Base-by-base conservation (phyloP, 2,113 vertebrate genomes). In the Hippocampus guttulatus region DNA sequence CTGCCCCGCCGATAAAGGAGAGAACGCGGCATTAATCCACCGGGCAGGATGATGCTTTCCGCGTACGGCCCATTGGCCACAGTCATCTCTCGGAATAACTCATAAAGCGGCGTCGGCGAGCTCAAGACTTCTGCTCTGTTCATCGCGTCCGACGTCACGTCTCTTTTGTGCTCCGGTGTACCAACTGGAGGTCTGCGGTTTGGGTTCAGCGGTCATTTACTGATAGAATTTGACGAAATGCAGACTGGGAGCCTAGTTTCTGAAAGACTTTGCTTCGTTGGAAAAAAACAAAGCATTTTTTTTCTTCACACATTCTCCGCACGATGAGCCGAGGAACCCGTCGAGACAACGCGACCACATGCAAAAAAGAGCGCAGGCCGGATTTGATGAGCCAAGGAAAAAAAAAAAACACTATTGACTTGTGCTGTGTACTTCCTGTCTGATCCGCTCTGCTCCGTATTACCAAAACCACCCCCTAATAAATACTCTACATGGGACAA, bases 241-340 rank as follows among this genome's bases (percentile, higher is more conserved):
- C 23, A 25, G n/a, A 9, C 4, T 49, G 57, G 5, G 25, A 71
- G 21, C 18, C 5, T 74, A 58, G 58, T 69, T 30, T 61, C 18
- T 74, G 38, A 82, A 74, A 68, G 41, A 10, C 2, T 40, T 47
- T 6, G 30, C 15, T 69, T 27, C 25, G 25, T 71, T 78, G 71
- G 69, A 72, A 80, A 75, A 75, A 60, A 65, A 30, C 51, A 45
- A 79, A 12, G 68, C 60, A 62, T 27, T 27, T 63, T 74, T 78
- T 66, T 75, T 71, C 57, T 69, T 85, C 75, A 76, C 68, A 79
- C 75, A 77, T 77, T 73, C 69, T 57, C 75, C 43, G 69, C 11
- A 67, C 68, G 66, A 81, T 71, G 69, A 76, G 63, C 61, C 18
- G 38, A 74, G 38, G 51, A 69, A 55, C 60, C 64, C 6, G 11